Evolutionary conservation across 2,797 vertebrate species (phyloP), one percentile per base, ranked within the genome.

Genomic region (Basileuterus tristriatus): DNA sequence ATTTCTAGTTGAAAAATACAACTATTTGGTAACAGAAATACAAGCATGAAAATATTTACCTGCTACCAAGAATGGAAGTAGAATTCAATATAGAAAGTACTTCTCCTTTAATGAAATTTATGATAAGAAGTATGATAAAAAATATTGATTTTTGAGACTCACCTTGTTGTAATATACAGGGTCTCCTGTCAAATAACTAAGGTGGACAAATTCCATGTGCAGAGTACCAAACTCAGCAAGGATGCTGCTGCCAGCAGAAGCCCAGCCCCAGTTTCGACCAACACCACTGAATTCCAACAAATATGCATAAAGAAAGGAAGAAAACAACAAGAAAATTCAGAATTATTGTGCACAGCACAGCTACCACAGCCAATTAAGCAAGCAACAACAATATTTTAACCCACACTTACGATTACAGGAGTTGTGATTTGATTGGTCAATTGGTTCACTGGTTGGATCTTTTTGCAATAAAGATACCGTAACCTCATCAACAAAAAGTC

Each of bases 181-280:
- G 77, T 99, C 99, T 50, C 99, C 99, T 8, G 99, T 99, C 97
- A 99, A 98, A 97, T 99, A 99, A 75, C 98, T 99, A 88, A 99
- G 98, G 93, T 99, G 99, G 56, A 99, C 99, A 97, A 99, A 99
- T 97, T 99, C 99, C 99, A 99, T 99, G 87, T 99, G 99, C 9
- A 99, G 98, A 8, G 99, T 99, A 75, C 99, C 99, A 78, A 99
- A 99, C 97, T 99, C 99, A 17, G 99, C 99, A 12, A 99, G 98
- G 97, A 99, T 99, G 96, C 99, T 99, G 98, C 99, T 99, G 68
- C 99, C 99, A 0, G 99, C 99, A 8, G 99, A 99, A 2, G 99
- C 99, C 99, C 99, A 99, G 87, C 99, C 99, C 99, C 99, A 99
- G 97, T 99, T 99, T 88, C 99, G 98, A 20, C 99, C 99, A 22